Evolutionary conservation across 2,113 vertebrate species (phyloP).

Genomic region (Galbula dea): DNA sequence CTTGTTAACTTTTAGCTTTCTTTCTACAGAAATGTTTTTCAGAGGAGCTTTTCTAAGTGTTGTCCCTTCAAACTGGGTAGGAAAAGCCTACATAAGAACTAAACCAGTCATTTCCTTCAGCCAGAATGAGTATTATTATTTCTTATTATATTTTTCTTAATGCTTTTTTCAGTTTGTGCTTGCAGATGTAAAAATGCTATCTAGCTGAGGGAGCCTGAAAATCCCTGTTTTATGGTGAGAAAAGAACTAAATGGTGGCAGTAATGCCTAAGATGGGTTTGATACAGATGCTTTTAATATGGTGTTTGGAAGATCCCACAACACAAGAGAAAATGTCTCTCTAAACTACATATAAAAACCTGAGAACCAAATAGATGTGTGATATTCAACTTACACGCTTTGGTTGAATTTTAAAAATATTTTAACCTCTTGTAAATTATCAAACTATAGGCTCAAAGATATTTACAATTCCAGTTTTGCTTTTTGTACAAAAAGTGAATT

Average conservation of each 20-base stretch:
- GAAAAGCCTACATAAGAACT: background rate
- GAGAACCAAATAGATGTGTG: background rate
- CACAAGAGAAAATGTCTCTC: background rate
- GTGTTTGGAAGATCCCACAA: background rate
- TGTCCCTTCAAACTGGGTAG: background rate
- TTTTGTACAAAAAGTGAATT: background rate
- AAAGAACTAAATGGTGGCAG: background rate
- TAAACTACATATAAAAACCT: background rate
- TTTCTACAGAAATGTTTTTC: background rate
- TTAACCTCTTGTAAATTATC: background rate
- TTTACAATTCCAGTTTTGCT: background rate
- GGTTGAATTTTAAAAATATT: background rate
- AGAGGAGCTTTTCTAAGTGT: background rate
- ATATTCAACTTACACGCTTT: background rate
- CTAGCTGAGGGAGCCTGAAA: background rate
- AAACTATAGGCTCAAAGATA: background rate
- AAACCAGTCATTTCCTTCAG: background rate
- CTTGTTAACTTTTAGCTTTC: background rate
- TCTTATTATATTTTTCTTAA: background rate
- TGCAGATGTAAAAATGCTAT: background rate
- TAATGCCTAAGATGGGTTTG: background rate
- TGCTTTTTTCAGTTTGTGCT: background rate
- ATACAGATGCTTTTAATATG: slow-evolving; percentile 25
- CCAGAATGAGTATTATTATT: background rate
- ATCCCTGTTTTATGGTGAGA: background rate